Percentiles rank a stretch among this genome's conserved stretches.
These are phyloP conservation scores for Dryocosmus kuriphilus DNA, from an alignment of 2,888 invertebrate genomes.

Conservation along the genomic window DNA sequence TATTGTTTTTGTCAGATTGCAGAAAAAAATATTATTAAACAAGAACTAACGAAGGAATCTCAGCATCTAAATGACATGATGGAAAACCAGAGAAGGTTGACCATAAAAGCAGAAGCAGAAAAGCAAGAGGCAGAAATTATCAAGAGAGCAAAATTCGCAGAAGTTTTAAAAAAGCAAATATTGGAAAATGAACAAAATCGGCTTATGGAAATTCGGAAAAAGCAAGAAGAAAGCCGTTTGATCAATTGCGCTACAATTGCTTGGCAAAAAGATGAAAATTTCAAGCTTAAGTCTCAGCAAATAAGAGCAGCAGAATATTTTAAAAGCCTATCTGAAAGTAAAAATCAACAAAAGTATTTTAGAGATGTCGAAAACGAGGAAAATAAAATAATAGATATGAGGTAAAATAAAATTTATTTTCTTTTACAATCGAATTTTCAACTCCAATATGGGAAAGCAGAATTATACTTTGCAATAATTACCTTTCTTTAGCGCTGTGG, in stretches of 20 bases:
- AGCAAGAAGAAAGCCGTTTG: slow-evolving; percentile 84
- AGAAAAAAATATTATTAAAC: slow-evolving; percentile 75
- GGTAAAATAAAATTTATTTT: slow-evolving; percentile 73
- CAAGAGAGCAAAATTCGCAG: slow-evolving; percentile 79
- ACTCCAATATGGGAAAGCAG: no score
- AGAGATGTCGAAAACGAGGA: slow-evolving; percentile 84
- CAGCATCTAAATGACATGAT: slow-evolving; percentile 83
- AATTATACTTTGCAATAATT: no score
- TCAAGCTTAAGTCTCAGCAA: slow-evolving; percentile 77
- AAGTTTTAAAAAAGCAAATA: slow-evolving; percentile 81
- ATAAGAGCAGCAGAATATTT: slow-evolving; percentile 62
- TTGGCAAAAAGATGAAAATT: slow-evolving; percentile 83
- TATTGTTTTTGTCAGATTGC: slow-evolving; percentile 63
- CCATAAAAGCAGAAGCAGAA: slow-evolving; percentile 80
- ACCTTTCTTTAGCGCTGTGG: no score
- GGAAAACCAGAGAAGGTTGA: slow-evolving; percentile 83
- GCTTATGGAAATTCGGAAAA: slow-evolving; percentile 82
- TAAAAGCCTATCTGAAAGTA: slow-evolving; percentile 78
- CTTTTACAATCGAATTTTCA: no score
- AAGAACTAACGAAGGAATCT: slow-evolving; percentile 75
- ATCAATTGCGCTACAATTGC: slow-evolving; percentile 83
- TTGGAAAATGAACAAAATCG: slow-evolving; percentile 79
- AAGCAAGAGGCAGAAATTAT: slow-evolving; percentile 78
- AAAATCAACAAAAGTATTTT: slow-evolving; percentile 81
- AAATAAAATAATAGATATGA: slow-evolving; percentile 82